Percentiles rank a stretch among this genome's conserved stretches.
These are phyloP conservation scores for Cirrhinus mrigala DNA, from an alignment of 2,797 vertebrate species.

Conservation along the genomic window DNA sequence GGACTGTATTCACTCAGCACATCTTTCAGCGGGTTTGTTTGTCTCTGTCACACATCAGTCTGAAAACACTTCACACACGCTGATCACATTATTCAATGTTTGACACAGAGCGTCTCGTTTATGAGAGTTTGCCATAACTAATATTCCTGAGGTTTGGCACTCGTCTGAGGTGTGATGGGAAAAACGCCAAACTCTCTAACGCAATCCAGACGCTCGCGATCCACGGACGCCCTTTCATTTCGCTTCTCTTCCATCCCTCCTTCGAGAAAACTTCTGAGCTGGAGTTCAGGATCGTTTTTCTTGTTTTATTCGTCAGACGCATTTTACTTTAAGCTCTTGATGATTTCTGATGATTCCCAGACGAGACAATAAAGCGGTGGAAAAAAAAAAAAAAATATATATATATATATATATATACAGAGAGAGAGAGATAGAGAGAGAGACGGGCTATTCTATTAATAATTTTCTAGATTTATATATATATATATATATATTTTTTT, in stretches of 20 bases:
- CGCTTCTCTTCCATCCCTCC: slow-evolving; percentile 13
- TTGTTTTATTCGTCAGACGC: slow-evolving; percentile 21
- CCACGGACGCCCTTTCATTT: neutral
- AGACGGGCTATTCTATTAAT: no score
- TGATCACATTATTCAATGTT: slow-evolving; percentile 35
- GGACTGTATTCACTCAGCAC: neutral
- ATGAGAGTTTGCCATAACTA: slow-evolving; percentile 27
- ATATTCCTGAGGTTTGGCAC: slow-evolving; percentile 30
- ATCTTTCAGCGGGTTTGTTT: neutral
- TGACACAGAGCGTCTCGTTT: slow-evolving; percentile 18
- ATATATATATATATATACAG: neutral
- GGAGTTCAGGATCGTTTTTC: slow-evolving; percentile 48
- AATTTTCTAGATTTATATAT: no score
- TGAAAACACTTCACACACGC: neutral
- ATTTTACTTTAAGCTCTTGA: slow-evolving; percentile 42
- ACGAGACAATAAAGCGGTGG: slow-evolving; percentile 47
- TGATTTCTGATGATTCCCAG: slow-evolving; percentile 56
- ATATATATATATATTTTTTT: no score
- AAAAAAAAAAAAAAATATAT: neutral
- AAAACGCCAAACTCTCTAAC: slow-evolving; percentile 33
- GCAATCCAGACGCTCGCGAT: slow-evolving; percentile 41
- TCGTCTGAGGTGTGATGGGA: slow-evolving; percentile 30
- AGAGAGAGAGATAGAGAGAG: no score
- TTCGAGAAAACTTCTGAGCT: slow-evolving; percentile 50
- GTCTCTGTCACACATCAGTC: slow-evolving; percentile 23